Base-by-base conservation (phyloP, 2,888 invertebrate species). In the Phasia obesa region DNA sequence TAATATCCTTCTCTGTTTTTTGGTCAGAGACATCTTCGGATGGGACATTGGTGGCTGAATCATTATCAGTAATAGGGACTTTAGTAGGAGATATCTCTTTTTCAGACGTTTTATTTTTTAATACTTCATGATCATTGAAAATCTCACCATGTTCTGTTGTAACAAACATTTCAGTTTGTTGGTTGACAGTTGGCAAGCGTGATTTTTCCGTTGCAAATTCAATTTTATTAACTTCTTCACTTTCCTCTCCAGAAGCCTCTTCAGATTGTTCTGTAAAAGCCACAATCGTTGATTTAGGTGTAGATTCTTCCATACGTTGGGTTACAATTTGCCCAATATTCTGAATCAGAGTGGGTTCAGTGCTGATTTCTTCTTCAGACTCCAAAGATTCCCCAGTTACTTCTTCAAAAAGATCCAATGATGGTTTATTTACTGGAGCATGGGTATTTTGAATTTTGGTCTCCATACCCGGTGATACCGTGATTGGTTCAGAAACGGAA, bases 361-460 rank as follows among this genome's bases (percentile, higher is more conserved):
- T 86, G 81, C 71, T 77, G 4, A 57, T 71, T 60, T 88, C 90
- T 83, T 89, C 89, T 75, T 87, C 88, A 0, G 89, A 88, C 69
- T 90, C 88, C 1, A 85, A 84, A 9, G 89, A 89, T 15, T 87
- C 87, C 6, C 85, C 89, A 17, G 77, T 84, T 47, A 38, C 42
- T 47, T 88, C 88, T 67, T 89, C 90, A 0, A 76, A 84, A 7
- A 88, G 87, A n/a, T 90, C 89, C 49, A 87, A 74, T 78, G 65
- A 35, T 17, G 80, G 65, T 17, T 65, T 23, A 71, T 65, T 62
- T 17, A 31, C 15, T 53, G 59, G 74, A n/a, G 5, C n/a, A 15
- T 67, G 53, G 6, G 69, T 64, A 17, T 13, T 47, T 53, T 42
- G 17, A 9, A 38, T 59, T 19, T 75, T 49, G 38, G 13, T 27